These are phyloP conservation scores for Zaprionus kolodkinae DNA, from an alignment of 1,140 invertebrate genomes.

Conservation along the genomic window DNA sequence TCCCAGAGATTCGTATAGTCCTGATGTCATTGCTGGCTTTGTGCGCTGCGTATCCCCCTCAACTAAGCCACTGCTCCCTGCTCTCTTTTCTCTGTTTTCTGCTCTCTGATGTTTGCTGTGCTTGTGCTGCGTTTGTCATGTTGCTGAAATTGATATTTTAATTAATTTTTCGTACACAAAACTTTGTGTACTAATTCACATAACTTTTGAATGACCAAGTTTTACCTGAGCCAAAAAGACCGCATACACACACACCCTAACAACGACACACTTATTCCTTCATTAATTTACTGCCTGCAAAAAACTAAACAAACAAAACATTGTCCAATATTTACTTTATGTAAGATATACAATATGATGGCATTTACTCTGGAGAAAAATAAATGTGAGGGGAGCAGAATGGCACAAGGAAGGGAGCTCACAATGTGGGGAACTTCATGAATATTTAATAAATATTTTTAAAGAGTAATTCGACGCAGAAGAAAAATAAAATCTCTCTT, in stretches of 20 bases:
- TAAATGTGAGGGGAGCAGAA: background rate
- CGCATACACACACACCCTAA: background rate
- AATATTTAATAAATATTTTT: too few relatives aligned
- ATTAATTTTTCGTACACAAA: conserved; percentile 71
- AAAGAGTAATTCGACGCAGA: too few relatives aligned
- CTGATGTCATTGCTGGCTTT: conserved; percentile 32
- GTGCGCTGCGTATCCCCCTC: conserved; percentile 25
- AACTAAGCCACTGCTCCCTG: background rate
- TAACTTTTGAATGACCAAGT: conserved; percentile 70
- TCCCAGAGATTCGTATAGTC: conserved; percentile 28
- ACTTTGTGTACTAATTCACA: conserved; percentile 47
- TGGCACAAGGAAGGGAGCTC: too few relatives aligned
- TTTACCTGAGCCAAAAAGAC: conserved; percentile 43
- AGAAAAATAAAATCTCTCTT: too few relatives aligned
- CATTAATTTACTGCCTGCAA: conserved; percentile 56
- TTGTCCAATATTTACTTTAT: conserved; percentile 2
- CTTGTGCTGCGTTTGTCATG: conserved; percentile 45
- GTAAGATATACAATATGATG: background rate
- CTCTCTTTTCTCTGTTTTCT: conserved; percentile 8
- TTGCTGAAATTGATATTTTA: conserved; percentile 73
- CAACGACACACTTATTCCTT: conserved; percentile 35
- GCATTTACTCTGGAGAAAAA: background rate
- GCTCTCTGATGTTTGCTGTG: conserved; percentile 23
- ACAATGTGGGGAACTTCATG: too few relatives aligned
- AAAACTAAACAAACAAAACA: background rate